Percentiles rank a stretch among this genome's conserved stretches.
Conservation (phyloP, 2,113 vertebrate species). For the Puffinus mauretanicus region DNA sequence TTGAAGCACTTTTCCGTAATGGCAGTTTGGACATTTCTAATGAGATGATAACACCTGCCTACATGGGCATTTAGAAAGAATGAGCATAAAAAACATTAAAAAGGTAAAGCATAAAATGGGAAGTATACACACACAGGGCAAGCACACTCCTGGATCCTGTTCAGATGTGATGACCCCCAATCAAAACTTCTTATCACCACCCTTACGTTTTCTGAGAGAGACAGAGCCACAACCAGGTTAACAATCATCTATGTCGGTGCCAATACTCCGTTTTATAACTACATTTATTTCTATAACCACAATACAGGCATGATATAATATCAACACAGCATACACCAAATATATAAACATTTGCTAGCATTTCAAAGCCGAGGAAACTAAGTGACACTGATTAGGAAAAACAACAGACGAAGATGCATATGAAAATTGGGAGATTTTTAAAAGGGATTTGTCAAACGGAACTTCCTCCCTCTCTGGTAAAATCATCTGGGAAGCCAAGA, state of each 20-base stretch:
- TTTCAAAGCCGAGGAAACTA: slow-evolving; percentile 20
- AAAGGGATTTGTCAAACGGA: background rate
- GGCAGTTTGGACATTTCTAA: background rate
- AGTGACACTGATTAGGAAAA: background rate
- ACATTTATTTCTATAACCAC: background rate
- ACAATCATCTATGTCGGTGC: background rate
- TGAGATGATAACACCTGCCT: background rate
- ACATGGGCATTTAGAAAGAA: background rate
- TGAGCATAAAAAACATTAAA: background rate
- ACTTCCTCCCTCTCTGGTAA: background rate
- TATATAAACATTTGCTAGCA: background rate
- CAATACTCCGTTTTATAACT: background rate
- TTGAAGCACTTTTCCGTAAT: background rate
- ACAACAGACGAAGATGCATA: background rate
- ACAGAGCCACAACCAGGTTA: background rate
- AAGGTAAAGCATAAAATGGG: background rate
- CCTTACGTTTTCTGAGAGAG: background rate
- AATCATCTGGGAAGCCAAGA: background rate
- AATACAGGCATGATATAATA: background rate
- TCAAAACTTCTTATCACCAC: background rate
- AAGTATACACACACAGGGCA: background rate
- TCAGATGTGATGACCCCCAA: background rate
- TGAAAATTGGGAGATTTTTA: background rate
- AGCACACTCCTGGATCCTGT: background rate
- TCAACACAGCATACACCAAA: background rate